phyloP scores from a whole-genome alignment of 2,113 vertebrate species.

The Bucco capensis region DNA sequence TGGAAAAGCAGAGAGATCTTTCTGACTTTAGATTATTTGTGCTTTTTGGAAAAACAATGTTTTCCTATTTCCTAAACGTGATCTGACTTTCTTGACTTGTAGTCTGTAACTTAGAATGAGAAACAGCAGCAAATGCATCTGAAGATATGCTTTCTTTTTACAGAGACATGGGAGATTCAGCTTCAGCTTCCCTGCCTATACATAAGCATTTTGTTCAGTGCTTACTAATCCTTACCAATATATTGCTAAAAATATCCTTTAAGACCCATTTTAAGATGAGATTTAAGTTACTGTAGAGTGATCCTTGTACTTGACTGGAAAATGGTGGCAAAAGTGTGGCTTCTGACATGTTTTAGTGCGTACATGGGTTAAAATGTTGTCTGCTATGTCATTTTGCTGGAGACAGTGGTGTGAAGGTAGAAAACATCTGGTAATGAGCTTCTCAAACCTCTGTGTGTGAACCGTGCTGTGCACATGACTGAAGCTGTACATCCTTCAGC shows the following conservation, averaged over 20 bases:
- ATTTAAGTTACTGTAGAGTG: background rate
- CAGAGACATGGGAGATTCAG: background rate
- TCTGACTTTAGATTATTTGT: no score
- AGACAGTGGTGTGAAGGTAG: background rate
- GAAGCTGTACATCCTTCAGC: fast-evolving
- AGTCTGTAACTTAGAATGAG: background rate
- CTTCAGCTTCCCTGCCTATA: background rate
- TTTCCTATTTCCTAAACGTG: background rate
- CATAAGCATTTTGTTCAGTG: background rate
- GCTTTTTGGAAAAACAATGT: background rate
- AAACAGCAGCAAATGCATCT: background rate
- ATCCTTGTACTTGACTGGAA: background rate
- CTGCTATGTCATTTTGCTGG: background rate
- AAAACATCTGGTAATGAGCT: background rate
- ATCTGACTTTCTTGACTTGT: background rate
- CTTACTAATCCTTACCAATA: background rate
- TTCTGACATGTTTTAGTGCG: background rate
- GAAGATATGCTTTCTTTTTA: fast-evolving
- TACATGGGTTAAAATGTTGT: background rate
- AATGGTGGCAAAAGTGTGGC: background rate
- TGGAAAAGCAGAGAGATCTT: background rate
- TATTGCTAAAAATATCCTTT: background rate
- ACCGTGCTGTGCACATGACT: fast-evolving
- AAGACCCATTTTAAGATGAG: background rate
- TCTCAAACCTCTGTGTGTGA: fast-evolving